Evolutionary conservation across 2,797 vertebrate species (phyloP), one percentile per base, ranked within the genome.

Genomic region (Gallinago solitaria): DNA sequence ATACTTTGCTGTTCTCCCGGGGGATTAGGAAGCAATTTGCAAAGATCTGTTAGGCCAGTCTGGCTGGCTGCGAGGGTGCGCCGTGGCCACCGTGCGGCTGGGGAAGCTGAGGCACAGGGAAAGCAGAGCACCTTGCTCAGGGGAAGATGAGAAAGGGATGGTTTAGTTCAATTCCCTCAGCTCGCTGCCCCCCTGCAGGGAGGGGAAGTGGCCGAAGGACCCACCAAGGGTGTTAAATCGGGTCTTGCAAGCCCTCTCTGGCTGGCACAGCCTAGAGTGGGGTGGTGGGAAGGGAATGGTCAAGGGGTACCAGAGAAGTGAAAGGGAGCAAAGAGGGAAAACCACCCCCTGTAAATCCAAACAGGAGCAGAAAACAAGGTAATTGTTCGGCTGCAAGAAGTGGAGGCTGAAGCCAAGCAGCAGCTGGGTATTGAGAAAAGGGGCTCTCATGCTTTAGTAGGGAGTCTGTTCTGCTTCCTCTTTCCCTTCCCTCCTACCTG

Each of bases 11-110:
- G 0, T 84, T 89, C 89, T 88, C 70, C 41, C 74, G 0, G 0
- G 88, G 90, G 94, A 85, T 6, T 95, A 92, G 77, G 75, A 96
- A 83, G 91, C 91, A 90, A 93, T 95, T 93, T 96, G 83, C 70
- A 77, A 74, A 48, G 85, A 88, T 57, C 0, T 12, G 70, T n/a
- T 75, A 23, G 27, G 70, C 80, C 27, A 56, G 80, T 32, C 59
- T 64, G 12, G 50, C 47, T 86, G 0, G 1, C 54, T 37, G 30
- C 0, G 3, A 91, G 73, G 65, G 33, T 65, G 25, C 5, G 0
- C 35, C 5, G 2, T 3, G 3, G 57, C 57, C 57, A 19, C 18
- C 1, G 2, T 30, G 56, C 30, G 48, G 50, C 35, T 43, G 50
- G 37, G 39, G 56, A 87, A 92, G 37, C 8, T 57, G 87, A 90